Base-by-base conservation (phyloP, 2,888 invertebrate genomes). In the Teinopalpus imperialis region DNA sequence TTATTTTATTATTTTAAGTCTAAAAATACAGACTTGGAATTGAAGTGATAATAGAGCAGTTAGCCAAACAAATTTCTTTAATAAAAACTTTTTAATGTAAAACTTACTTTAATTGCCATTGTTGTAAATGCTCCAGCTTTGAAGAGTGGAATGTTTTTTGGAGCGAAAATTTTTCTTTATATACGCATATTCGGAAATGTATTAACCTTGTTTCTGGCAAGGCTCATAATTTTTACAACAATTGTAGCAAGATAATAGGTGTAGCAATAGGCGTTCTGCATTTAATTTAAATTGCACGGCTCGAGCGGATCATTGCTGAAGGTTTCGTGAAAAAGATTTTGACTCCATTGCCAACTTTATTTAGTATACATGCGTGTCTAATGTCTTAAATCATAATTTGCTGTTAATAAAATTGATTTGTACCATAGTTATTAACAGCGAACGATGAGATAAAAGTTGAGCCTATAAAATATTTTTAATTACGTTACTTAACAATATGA, bases 81-180 rank as follows among this genome's bases (percentile, higher is more conserved):
- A 16, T 12, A 34, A 34, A 34, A 34, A 10, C 9, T 8, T 7
- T 8, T 14, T 13, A 2, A 14, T 9, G 13, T 24, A 13, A 36
- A 1, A 24, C 35, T 36, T 40, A 48, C 57, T 51, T 47, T 53
- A 49, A 48, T 32, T 20, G 37, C 39, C 35, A 48, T 29, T 48
- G 37, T 47, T 51, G 46, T 50, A 48, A 30, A 47, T 48, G 42
- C 53, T 48, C 39, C 48, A 37, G 18, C 18, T 36, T 21, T 48
- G 43, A 41, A 37, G 41, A 53, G 65, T 64, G 55, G 69, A 76
- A 72, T 81, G 78, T 63, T 66, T 58, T 54, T 57, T 48, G 34
- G 51, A 59, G 48, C 52, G 63, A 66, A 67, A 63, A 50, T 62
- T 53, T 62, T 63, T 60, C 65, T 71, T 79, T 77, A 69, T 81